Base-by-base conservation (phyloP, 2,113 vertebrate genomes). In the Microtus montanus region DNA sequence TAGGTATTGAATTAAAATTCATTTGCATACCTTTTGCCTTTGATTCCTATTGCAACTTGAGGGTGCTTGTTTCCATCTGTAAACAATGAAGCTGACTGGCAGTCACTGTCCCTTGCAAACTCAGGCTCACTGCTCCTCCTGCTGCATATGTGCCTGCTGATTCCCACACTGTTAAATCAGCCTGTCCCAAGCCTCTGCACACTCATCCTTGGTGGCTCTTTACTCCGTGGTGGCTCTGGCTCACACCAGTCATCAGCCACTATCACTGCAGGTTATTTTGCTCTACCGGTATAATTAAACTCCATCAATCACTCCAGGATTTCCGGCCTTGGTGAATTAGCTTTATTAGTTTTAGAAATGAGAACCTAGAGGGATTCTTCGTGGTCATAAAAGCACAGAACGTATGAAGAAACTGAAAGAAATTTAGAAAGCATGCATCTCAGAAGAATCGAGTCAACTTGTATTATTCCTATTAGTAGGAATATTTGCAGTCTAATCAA, bases 331-430 rank as follows among this genome's bases (percentile, higher is more conserved):
- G 92, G 63, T 52, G 68, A 91, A 66, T 94, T 90, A 87, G 38
- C 61, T 90, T 89, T 68, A 89, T 93, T 74, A 20, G 54, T 74
- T 95, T 93, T 94, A 79, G 61, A 74, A 92, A 73, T 86, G 84
- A 93, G 64, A 63, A 90, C n/a, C 52, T 49, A 63, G 52, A 80
- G 52, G 26, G 88, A 70, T 92, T 96, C 33, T 89, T 68, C 64
- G 17, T 33, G 64, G 91, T 68, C 24, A 61, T 30, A 63, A 88
- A 96, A 87, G 11, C 77, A 80, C 5, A 64, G 73, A 86, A 87
- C 33, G 33, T 74, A 83, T 90, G 77, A 22, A 49, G 80, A 92
- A 87, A 30, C 2, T 28, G 3, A 94, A 84, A 38, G 41, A 70
- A 89, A 87, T 92, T 80, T 84, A 77, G 66, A 38, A 95, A 84